Evolutionary conservation across 2,113 vertebrate species (phyloP).

Genomic region (Actenoides hombroni): DNA sequence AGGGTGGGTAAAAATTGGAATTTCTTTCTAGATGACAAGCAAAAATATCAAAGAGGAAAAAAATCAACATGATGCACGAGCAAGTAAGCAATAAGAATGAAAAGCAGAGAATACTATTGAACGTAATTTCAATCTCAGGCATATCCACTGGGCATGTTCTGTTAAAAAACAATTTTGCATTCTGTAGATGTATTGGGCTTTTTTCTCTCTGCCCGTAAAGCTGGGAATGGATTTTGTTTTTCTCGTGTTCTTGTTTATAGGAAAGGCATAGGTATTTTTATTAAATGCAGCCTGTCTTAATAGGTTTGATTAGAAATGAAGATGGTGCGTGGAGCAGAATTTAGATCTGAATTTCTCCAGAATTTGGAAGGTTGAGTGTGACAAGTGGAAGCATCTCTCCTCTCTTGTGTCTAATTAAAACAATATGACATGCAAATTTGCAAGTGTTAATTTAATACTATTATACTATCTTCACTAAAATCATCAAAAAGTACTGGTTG

Average conservation of each 20-base stretch:
- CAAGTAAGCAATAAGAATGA: neutral
- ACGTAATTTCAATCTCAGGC: neutral
- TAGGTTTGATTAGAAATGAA: neutral
- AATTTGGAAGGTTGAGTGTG: neutral
- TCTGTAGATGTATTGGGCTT: neutral
- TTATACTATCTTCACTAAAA: neutral
- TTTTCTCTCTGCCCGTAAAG: neutral
- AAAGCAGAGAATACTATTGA: neutral
- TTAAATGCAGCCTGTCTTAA: neutral
- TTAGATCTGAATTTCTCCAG: neutral
- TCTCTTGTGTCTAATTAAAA: neutral
- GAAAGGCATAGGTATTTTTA: neutral
- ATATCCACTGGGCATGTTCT: neutral
- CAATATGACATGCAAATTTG: neutral
- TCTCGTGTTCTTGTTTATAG: neutral
- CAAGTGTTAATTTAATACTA: neutral
- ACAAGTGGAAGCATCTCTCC: neutral
- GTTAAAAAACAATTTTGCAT: neutral
- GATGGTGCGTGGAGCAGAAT: neutral
- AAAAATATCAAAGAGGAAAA: neutral
- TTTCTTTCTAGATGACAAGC: neutral
- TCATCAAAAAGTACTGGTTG: neutral
- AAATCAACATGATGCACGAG: neutral
- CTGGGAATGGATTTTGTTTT: slow-evolving; percentile 8
- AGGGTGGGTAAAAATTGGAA: neutral